phyloP scores from a whole-genome alignment of 2,797 vertebrate species.

The Crypturellus tataupa region DNA sequence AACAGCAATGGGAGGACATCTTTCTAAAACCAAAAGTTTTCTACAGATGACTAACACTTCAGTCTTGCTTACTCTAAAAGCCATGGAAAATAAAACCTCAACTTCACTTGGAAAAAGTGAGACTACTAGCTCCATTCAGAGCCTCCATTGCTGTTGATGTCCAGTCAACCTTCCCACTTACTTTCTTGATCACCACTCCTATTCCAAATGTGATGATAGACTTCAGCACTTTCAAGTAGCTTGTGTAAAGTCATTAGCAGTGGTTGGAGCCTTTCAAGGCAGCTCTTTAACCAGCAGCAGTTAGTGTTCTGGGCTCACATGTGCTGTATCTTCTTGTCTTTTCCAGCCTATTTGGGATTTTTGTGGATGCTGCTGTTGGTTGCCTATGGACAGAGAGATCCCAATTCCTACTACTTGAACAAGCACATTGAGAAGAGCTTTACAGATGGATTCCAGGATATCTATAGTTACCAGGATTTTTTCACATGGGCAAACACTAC shows the following conservation, averaged over 20 bases:
- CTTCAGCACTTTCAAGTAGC: background rate
- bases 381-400: conserved; percentile 94
- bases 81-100: background rate
- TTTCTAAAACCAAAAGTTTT: background rate
- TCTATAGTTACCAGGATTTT: conserved; percentile 88
- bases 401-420: conserved; percentile 90
- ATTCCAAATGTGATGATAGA: background rate
- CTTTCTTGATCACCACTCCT: background rate
- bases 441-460: conserved; percentile 83
- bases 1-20: background rate
- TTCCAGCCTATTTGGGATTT: conserved; percentile 91
- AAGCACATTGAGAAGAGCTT: conserved; percentile 92
- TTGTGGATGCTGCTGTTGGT: conserved; percentile 95
- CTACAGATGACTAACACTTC: background rate
- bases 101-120: background rate
- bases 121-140: background rate
- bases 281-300: background rate
- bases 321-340: background rate
- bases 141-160: background rate
- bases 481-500: conserved; percentile 91
- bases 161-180: background rate
- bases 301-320: background rate
- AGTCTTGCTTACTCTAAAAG: background rate
- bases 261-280: background rate
- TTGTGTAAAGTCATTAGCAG: background rate